Percentiles rank a stretch among this genome's conserved stretches.
phyloP scores from a whole-genome alignment of 2,113 vertebrate species.

The Barnardius zonarius region DNA sequence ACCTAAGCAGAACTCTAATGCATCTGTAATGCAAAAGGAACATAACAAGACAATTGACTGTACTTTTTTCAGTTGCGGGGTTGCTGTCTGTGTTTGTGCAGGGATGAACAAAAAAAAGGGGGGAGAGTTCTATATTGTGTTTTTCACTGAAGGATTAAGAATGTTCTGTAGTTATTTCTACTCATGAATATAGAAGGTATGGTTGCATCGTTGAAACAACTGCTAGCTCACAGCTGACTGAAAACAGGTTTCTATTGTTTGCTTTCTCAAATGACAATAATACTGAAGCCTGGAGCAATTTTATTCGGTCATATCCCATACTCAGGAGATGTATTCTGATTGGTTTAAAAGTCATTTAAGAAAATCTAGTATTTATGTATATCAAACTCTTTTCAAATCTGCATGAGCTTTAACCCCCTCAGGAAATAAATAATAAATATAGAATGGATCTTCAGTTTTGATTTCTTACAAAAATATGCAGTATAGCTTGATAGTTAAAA shows the following conservation, averaged over 20 bases:
- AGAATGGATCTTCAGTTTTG: not conserved
- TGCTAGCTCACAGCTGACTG: not conserved
- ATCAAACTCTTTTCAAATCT: not conserved
- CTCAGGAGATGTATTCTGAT: not conserved
- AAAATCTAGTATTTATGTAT: not conserved
- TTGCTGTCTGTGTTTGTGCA: not conserved
- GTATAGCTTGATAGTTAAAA: not conserved
- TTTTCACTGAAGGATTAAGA: conserved; percentile 17
- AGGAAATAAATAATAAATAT: not conserved
- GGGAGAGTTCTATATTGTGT: not conserved
- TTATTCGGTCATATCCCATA: not conserved
- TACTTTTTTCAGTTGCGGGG: not conserved
- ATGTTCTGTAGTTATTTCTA: conserved; percentile 4
- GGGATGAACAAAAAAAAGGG: not conserved
- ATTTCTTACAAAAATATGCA: not conserved
- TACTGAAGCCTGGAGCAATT: not conserved
- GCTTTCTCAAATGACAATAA: conserved; percentile 22
- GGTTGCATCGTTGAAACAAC: not conserved
- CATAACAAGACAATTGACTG: conserved; percentile 14
- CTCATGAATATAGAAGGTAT: conserved; percentile 24
- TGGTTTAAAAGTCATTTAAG: not conserved
- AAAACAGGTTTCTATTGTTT: conserved; percentile 25
- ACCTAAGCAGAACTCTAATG: conserved; percentile 34
- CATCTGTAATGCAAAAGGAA: conserved; percentile 59
- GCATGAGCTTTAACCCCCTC: not conserved